Evolutionary conservation across 1,140 invertebrate genomes (phyloP).

Genomic region (Papilio polyxenes): DNA sequence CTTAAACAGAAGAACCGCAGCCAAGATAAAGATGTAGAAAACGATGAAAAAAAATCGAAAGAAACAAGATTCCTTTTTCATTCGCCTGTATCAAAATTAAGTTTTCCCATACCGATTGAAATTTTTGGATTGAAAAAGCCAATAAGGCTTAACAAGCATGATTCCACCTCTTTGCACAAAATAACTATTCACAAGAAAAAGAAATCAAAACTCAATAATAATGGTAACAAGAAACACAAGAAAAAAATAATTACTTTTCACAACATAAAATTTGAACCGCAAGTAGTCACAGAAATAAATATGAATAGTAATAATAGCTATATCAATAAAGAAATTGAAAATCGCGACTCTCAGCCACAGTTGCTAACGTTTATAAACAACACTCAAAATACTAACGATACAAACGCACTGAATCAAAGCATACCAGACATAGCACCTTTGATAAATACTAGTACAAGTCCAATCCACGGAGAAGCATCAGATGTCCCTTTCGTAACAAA

Average conservation of each 20-base stretch:
- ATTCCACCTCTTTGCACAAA: conserved; percentile 56
- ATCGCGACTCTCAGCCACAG: conserved; percentile 7
- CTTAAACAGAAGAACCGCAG: conserved; percentile 46
- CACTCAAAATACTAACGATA: conserved; percentile 45
- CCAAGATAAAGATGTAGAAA: conserved; percentile 42
- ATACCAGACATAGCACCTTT: conserved; percentile 51
- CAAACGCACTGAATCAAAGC: conserved; percentile 51
- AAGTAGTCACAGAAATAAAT: conserved; percentile 32
- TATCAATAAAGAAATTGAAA: conserved; percentile 34
- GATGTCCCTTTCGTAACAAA: conserved; percentile 31
- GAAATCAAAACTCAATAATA: conserved; percentile 55
- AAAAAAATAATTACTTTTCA: conserved; percentile 61
- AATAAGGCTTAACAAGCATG: conserved; percentile 45
- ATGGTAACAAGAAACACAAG: conserved; percentile 59
- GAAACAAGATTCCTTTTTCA: conserved; percentile 51
- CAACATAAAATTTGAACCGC: conserved; percentile 50
- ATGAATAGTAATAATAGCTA: conserved; percentile 31
- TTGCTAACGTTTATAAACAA: conserved; percentile 33
- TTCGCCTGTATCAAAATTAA: conserved; percentile 61
- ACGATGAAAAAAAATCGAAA: conserved; percentile 49
- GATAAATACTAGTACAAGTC: background rate
- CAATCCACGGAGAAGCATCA: background rate
- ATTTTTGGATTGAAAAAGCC: conserved; percentile 52
- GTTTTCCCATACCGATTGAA: conserved; percentile 61
- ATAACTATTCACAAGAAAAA: conserved; percentile 71